These are phyloP conservation scores for Numenius arquata DNA, from an alignment of 2,113 vertebrate species.

Conservation along the genomic window DNA sequence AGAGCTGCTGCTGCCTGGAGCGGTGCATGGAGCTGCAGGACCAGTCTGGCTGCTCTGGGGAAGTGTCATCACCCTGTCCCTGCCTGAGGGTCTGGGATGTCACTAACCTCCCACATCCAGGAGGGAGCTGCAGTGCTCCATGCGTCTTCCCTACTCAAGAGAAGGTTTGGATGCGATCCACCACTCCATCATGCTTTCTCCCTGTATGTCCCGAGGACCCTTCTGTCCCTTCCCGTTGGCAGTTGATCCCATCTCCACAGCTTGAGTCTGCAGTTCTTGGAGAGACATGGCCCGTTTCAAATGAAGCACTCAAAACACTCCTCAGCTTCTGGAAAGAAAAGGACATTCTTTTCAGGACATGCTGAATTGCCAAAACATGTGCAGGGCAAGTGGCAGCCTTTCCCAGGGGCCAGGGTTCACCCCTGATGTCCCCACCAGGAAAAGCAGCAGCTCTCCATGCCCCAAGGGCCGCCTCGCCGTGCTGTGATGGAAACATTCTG, in stretches of 20 bases:
- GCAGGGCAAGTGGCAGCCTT: not conserved
- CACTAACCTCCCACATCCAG: not conserved
- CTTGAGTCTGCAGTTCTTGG: not conserved
- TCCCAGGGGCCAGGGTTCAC: not conserved
- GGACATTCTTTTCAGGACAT: not conserved
- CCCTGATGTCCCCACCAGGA: not conserved
- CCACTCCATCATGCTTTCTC: not conserved
- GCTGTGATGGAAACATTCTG: not conserved
- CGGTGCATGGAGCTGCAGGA: not conserved
- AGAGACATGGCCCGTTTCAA: not conserved
- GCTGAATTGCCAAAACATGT: not conserved
- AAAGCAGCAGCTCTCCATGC: not conserved
- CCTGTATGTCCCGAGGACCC: not conserved
- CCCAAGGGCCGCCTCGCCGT: not conserved
- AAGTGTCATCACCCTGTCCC: not conserved
- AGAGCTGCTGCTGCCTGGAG: not conserved
- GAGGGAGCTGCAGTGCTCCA: not conserved
- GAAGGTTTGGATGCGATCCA: not conserved
- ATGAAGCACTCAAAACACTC: not conserved
- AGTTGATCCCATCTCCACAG: not conserved
- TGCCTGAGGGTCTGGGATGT: fast-evolving
- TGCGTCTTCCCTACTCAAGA: not conserved
- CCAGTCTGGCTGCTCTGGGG: not conserved
- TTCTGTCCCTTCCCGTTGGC: not conserved
- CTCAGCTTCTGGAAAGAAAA: not conserved